Conservation (phyloP, 2,113 vertebrate genomes). For the Salvelinus fontinalis region DNA sequence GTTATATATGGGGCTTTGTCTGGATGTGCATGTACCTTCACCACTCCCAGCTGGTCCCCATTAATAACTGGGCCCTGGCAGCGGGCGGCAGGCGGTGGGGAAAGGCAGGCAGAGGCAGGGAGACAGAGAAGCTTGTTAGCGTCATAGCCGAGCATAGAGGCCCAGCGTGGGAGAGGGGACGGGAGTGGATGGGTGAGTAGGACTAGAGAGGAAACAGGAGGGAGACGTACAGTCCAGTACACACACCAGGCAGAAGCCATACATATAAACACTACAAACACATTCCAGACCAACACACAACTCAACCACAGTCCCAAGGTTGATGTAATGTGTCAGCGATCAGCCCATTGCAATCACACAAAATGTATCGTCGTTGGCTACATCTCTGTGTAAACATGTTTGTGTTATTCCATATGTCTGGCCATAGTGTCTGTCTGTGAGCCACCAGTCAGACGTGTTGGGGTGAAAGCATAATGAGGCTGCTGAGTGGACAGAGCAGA, state of each 20-base stretch:
- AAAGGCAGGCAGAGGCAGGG: constrained; percentile 41
- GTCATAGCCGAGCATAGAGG: constrained; percentile 54
- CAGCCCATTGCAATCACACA: constrained; percentile 23
- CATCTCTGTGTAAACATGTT: constrained; percentile 34
- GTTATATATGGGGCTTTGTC: constrained; percentile 84
- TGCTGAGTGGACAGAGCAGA: constrained; percentile 44
- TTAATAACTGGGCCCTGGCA: constrained; percentile 76
- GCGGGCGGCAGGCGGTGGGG: constrained; percentile 39
- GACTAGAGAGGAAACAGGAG: constrained; percentile 40
- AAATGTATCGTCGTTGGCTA: too few species aligned
- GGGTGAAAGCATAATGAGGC: constrained; percentile 53
- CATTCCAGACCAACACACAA: constrained; percentile 29
- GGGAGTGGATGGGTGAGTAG: constrained; percentile 31
- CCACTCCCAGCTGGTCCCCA: constrained; percentile 81
- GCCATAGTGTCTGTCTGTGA: constrained; percentile 39
- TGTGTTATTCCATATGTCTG: not conserved
- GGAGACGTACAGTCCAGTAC: constrained; percentile 45
- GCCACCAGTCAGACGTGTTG: constrained; percentile 51
- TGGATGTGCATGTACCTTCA: constrained; percentile 78
- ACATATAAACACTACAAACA: not conserved
- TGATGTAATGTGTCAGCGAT: constrained; percentile 63
- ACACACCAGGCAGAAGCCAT: too few species aligned
- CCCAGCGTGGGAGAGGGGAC: constrained; percentile 63
- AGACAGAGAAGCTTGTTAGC: constrained; percentile 78
- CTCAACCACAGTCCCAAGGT: not conserved